phyloP scores from a whole-genome alignment of 2,888 invertebrate species.

The Temnothorax ravouxi region DNA sequence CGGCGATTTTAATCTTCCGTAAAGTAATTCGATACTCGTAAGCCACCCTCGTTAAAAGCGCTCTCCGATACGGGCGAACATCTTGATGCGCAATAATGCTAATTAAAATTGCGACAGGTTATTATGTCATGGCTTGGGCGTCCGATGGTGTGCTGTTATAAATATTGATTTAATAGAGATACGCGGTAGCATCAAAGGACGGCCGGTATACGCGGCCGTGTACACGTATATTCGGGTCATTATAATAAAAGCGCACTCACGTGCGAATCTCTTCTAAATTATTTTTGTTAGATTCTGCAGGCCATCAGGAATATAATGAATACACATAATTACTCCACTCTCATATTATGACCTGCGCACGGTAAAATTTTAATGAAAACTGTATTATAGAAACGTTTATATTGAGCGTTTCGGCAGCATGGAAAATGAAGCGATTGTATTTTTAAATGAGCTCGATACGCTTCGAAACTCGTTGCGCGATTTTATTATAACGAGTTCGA shows the following conservation, averaged over 20 bases:
- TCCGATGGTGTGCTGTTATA: conserved; percentile 34
- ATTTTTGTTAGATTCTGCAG: conserved; percentile 36
- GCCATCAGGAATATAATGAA: conserved; percentile 32
- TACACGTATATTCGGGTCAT: background rate
- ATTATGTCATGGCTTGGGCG: conserved; percentile 21
- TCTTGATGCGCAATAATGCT: conserved; percentile 44
- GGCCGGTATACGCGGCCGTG: no score
- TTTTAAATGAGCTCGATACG: conserved; percentile 29
- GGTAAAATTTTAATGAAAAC: conserved; percentile 39
- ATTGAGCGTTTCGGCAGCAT: background rate
- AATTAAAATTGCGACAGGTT: conserved; percentile 44
- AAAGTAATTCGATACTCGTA: conserved; percentile 48
- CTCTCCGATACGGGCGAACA: conserved; percentile 2
- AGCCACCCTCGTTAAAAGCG: conserved; percentile 40
- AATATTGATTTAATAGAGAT: conserved; percentile 38
- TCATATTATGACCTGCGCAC: conserved; percentile 13
- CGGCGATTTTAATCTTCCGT: conserved; percentile 46
- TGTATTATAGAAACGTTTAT: conserved; percentile 38
- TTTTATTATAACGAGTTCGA: background rate
- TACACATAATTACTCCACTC: conserved; percentile 27
- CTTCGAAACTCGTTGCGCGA: conserved; percentile 1
- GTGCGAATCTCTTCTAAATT: conserved; percentile 31
- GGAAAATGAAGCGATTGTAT: conserved; percentile 20
- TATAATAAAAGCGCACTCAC: conserved; percentile 25
- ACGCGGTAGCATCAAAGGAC: conserved; percentile 26